Evolutionary conservation across 1,140 invertebrate species (phyloP), one percentile per base, ranked within the genome.

Genomic region (Euborellia annulipes): DNA sequence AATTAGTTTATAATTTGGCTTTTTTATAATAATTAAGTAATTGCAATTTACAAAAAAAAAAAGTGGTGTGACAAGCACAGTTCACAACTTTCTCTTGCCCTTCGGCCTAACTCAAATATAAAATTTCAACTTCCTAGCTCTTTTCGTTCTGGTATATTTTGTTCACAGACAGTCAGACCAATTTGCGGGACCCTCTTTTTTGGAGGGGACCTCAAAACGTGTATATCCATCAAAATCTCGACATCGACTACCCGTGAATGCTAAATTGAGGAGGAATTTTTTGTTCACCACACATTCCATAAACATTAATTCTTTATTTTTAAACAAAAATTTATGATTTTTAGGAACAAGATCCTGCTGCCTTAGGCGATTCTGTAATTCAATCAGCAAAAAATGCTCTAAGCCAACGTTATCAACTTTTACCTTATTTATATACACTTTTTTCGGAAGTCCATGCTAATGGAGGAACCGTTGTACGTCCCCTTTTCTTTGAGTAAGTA

Each of bases 391-490:
- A 63, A 52, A 67, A 68, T 46, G 76, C 83, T 3, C 62, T 89
- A 4, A 56, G 55, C 3, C 64, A 75, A 20, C 69, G 87, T 36
- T 92, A 92, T 58, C 64, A 65, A 2, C 62, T 91, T 2, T 61
- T 92, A 16, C 85, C 87, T 0, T 85, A 85, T 60, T 72, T 90
- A 20, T 90, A 90, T 60, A 83, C 82, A 0, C 62, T 85, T 34
- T 84, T 90, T 56, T 84, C 73, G 62, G 60, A 68, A n/a, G 78
- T 82, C 1, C 76, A 87, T 61, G 56, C 63, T 2, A 64, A 65
- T 52, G 85, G 82, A 0, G 69, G 76, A 19, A 79, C 83, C n/a
- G 84, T 89, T 0, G 75, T 75, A 2, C 64, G 82, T 22, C 83
- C 87, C 11, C 57, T 91, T 37, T 87, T 89, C 64, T 80, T 84